Base-by-base conservation (phyloP, 2,888 invertebrate species). In the Ernsta delagoae region DNA sequence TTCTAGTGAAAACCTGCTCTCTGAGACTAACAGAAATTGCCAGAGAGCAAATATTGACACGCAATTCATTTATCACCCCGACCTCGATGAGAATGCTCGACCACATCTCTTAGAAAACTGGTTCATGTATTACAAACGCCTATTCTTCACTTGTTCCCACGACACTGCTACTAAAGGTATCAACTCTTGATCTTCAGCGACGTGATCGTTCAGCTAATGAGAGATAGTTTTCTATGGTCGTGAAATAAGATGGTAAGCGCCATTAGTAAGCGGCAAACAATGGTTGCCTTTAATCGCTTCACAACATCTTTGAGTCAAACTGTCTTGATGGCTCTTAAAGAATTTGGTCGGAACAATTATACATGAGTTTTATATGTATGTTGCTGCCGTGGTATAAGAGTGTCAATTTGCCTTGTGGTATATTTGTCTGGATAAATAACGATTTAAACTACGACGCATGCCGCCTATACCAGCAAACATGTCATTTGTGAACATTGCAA, bases 91-190 rank as follows among this genome's bases (percentile, higher is more conserved):
- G 83, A 83, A 3, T 24, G 24, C 83, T 85, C 78, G 79, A 83
- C 79, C 82, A 81, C 84, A 86, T 87, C 86, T 86, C 79, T 72
- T 86, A 87, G 89, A 88, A 91, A 92, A 92, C 89, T 91, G 87
- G 90, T 88, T 89, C 89, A 86, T 83, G 83, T 79, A 79, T 43
- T 43, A 43, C 9, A 84, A 82, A 78, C 81, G 78, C 75, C 86
- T 80, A 91, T 91, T 91, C 87, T 89, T 87, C 75, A 72, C 72
- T 72, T 74, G 83, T 92, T 93, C 92, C 89, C 92, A 93, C 92
- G 92, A 88, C 85, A 83, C 84, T 84, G 34, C 81, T 53, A 4
- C 24, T 80, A 79, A 77, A 82, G 79, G 81, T 85, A 86, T 81
- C 83, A 80, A 74, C 77, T 79, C 79, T 87, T 82, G 83, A 84